phyloP scores from a whole-genome alignment of 2,888 invertebrate species.

The Zygaena filipendulae region DNA sequence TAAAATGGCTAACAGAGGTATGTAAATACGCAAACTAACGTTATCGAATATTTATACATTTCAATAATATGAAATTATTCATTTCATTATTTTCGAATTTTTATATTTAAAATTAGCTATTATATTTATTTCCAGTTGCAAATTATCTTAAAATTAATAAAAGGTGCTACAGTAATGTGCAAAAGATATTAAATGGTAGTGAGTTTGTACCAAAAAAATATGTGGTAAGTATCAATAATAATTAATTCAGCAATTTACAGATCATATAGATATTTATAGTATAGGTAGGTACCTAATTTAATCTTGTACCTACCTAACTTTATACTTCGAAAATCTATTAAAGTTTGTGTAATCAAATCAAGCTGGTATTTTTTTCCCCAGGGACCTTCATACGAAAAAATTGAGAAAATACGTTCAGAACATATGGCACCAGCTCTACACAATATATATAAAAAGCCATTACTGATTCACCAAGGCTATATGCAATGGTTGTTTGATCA shows the following conservation, averaged over 20 bases:
- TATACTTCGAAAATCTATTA: not conserved
- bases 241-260: too few species aligned
- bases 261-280: too few species aligned
- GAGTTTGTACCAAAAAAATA: conserved; percentile 38
- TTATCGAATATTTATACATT: too few species aligned
- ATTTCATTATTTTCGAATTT: too few species aligned
- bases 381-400: conserved; percentile 72
- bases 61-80: too few species aligned
- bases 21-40: too few species aligned
- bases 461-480: conserved; percentile 86
- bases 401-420: conserved; percentile 66
- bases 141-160: too few species aligned
- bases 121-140: conserved; percentile 16
- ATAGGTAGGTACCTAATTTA: too few species aligned
- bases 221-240: conserved; percentile 28
- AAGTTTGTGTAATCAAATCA: not conserved
- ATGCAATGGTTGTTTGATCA: conserved; percentile 95
- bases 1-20: conserved; percentile 21
- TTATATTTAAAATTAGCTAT: too few species aligned
- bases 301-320: too few species aligned
- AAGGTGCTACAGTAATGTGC: conserved; percentile 18
- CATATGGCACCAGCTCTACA: conserved; percentile 78
- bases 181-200: too few species aligned
- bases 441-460: conserved; percentile 83
- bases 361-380: conserved; percentile 22